These are phyloP conservation scores for Ceramica pisi DNA, from an alignment of 2,888 invertebrate genomes.

Conservation along the genomic window DNA sequence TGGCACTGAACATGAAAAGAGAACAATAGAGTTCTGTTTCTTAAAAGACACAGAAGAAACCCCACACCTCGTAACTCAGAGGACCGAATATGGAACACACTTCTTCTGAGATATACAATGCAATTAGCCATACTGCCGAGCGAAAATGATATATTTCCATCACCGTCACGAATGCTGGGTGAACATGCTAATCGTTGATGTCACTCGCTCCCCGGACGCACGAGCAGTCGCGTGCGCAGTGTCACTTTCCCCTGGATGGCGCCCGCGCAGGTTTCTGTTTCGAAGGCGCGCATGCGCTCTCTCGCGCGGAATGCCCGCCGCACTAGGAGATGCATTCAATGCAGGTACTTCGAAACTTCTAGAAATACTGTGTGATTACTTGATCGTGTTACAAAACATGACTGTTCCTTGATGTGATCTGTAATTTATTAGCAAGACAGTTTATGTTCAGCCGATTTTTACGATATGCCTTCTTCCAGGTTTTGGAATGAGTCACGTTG, in stretches of 20 bases:
- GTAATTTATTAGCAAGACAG: constrained; percentile 3
- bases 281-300: constrained; percentile 81
- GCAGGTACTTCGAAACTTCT: constrained; percentile 66
- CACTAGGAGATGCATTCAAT: constrained; percentile 63
- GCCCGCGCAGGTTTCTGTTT: constrained; percentile 82
- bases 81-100: constrained; percentile 22
- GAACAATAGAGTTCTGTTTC: not conserved
- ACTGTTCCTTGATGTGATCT: constrained; percentile 13
- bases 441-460: not conserved
- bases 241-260: constrained; percentile 85
- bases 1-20: not conserved
- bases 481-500: not conserved
- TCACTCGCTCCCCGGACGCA: constrained; percentile 71
- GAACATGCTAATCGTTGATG: constrained; percentile 79
- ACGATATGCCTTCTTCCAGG: constrained; percentile 1
- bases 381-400: constrained; percentile 41
- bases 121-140: constrained; percentile 31
- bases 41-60: not conserved
- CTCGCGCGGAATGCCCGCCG: constrained; percentile 80
- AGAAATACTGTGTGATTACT: constrained; percentile 53
- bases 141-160: constrained; percentile 49
- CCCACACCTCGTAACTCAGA: not conserved
- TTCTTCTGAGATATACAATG: constrained; percentile 26
- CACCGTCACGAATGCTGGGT: constrained; percentile 55
- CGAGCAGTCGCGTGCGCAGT: constrained; percentile 82